Conservation (phyloP, 2,888 invertebrate species). For the Neoascia interrupta region DNA sequence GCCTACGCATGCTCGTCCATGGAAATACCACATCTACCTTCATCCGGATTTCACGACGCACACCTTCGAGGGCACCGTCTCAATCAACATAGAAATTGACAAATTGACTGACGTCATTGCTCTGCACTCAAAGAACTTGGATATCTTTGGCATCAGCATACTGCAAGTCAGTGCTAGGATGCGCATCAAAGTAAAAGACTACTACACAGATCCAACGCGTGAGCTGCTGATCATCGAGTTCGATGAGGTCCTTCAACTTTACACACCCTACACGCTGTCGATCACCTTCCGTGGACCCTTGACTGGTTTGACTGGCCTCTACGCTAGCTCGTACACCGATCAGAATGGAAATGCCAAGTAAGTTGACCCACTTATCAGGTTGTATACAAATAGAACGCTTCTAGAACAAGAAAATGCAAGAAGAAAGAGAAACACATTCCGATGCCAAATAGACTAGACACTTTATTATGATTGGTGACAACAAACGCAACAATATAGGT, state of each 20-base stretch:
- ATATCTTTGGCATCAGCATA: constrained; percentile 74
- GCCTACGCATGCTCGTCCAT: constrained; percentile 73
- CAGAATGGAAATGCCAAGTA: constrained; percentile 79
- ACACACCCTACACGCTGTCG: constrained; percentile 80
- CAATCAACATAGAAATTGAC: constrained; percentile 74
- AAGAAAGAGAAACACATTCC: neutral
- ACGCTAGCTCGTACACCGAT: constrained; percentile 83
- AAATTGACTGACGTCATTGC: constrained; percentile 74
- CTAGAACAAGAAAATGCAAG: constrained; percentile 13
- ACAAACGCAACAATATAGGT: constrained; percentile 1
- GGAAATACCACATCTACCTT: constrained; percentile 74
- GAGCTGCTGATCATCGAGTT: constrained; percentile 79
- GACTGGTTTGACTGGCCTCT: constrained; percentile 86
- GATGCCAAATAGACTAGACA: constrained; percentile 30
- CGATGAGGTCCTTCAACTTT: constrained; percentile 74
- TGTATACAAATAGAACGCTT: constrained; percentile 15
- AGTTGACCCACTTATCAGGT: constrained; percentile 72
- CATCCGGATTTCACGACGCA: constrained; percentile 73
- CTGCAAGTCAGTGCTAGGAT: constrained; percentile 75
- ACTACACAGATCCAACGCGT: constrained; percentile 74
- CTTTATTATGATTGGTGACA: constrained; percentile 21
- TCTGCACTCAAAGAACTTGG: constrained; percentile 74
- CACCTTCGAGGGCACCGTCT: constrained; percentile 73
- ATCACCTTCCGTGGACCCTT: constrained; percentile 85
- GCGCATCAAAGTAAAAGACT: constrained; percentile 74